Conservation (phyloP, 2,888 invertebrate genomes). For the Phalangium opilio region DNA sequence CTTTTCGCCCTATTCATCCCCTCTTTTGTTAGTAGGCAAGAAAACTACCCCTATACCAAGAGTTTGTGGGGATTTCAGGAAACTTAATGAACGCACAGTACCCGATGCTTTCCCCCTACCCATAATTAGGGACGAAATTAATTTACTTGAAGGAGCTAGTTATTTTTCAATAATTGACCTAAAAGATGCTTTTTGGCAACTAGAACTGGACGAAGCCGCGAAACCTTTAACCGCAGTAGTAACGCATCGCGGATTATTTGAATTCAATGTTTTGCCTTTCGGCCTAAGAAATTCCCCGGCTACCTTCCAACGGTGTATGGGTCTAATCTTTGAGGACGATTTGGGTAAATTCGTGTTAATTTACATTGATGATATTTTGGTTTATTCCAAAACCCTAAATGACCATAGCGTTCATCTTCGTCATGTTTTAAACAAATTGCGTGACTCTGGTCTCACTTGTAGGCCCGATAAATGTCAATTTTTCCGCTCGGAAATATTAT, state of each 20-base stretch:
- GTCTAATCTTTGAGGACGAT: background rate
- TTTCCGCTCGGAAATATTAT: background rate
- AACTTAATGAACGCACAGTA: too few relatives aligned
- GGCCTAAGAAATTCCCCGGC: background rate
- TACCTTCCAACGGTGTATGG: slow-evolving; percentile 1
- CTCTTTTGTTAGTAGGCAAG: too few relatives aligned
- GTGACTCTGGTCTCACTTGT: background rate
- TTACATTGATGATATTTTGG: slow-evolving; percentile 5
- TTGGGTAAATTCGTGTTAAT: background rate
- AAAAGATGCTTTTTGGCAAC: slow-evolving; percentile 1
- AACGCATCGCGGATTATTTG: background rate
- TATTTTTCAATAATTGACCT: slow-evolving; percentile 3
- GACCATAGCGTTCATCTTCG: background rate
- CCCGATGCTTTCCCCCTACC: too few relatives aligned
- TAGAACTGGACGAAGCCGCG: background rate
- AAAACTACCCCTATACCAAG: too few relatives aligned
- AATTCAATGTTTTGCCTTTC: background rate
- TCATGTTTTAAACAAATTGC: background rate
- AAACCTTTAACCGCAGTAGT: background rate
- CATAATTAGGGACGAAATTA: too few relatives aligned
- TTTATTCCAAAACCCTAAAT: background rate
- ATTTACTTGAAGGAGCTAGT: background rate
- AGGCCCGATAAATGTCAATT: slow-evolving; percentile 4
- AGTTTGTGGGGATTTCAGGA: too few relatives aligned
- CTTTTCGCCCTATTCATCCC: too few relatives aligned